Percentiles rank a stretch among this genome's conserved stretches.
Conservation (phyloP, 1,140 invertebrate genomes). For the Melitaea cinxia region DNA sequence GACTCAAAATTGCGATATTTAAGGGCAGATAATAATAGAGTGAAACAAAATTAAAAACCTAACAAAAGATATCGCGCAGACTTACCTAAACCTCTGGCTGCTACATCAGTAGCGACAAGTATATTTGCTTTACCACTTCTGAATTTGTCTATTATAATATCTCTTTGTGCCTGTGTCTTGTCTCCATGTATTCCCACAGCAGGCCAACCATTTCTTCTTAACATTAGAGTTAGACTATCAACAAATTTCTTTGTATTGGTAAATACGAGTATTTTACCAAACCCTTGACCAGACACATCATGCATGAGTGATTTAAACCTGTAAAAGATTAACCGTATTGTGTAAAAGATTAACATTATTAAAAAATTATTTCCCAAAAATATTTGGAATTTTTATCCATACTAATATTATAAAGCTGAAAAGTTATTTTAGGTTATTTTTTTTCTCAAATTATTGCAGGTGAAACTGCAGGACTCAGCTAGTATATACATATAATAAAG, state of each 20-base stretch:
- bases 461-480: too few species aligned
- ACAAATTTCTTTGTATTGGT: conserved; percentile 94
- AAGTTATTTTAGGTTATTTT: too few species aligned
- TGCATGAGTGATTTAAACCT: conserved; percentile 87
- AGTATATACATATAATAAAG: too few species aligned
- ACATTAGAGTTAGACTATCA: conserved; percentile 85
- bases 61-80: too few species aligned
- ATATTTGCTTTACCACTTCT: conserved; percentile 71
- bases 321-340: conserved; percentile 26
- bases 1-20: too few species aligned
- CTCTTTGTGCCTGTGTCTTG: conserved; percentile 87
- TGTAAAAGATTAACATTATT: background rate
- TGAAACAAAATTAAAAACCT: too few species aligned
- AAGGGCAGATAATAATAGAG: too few species aligned
- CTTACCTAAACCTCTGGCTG: conserved; percentile 89
- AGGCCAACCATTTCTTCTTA: conserved; percentile 86
- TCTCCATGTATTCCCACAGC: conserved; percentile 89
- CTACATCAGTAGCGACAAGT: conserved; percentile 91
- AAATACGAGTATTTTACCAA: conserved; percentile 91
- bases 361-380: background rate
- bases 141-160: conserved; percentile 74
- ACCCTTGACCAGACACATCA: conserved; percentile 87
- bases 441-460: too few species aligned
- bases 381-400: too few species aligned
- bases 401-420: too few species aligned